A percentile compares a stretch with the other conserved stretches of the same genome.
Conservation (phyloP, 2,888 invertebrate genomes). For the Hydropsyche betteni region DNA sequence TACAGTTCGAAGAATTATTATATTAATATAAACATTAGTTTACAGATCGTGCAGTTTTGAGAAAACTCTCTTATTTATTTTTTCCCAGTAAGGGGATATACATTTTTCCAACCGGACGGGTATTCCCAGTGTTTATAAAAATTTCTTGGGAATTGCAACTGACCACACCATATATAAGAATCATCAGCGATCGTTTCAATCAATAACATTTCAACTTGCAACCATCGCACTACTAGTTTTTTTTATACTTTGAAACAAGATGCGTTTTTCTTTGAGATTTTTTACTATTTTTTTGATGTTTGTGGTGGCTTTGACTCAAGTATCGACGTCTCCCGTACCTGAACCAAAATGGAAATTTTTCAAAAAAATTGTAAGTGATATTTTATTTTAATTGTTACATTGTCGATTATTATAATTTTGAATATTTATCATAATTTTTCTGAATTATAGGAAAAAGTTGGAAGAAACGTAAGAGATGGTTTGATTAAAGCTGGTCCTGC, state of each 20-base stretch:
- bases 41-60: too few relatives aligned
- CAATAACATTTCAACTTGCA: too few relatives aligned
- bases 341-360: slow-evolving; percentile 46
- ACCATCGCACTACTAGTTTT: neutral
- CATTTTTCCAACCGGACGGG: too few relatives aligned
- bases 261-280: slow-evolving; percentile 35
- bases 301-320: slow-evolving; percentile 38
- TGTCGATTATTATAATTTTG: neutral
- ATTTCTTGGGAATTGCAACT: too few relatives aligned
- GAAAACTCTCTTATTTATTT: too few relatives aligned
- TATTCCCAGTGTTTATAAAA: too few relatives aligned
- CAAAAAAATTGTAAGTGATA: slow-evolving; percentile 45
- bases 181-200: too few relatives aligned
- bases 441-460: slow-evolving; percentile 41
- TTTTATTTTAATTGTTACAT: neutral
- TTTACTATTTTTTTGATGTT: slow-evolving; percentile 44
- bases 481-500: slow-evolving; percentile 46
- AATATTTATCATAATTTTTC: neutral
- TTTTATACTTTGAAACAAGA: neutral
- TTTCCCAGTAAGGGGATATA: too few relatives aligned
- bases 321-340: slow-evolving; percentile 36
- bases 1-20: too few relatives aligned
- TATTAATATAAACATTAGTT: too few relatives aligned
- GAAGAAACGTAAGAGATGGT: slow-evolving; percentile 41
- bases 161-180: too few relatives aligned